These are phyloP conservation scores for Agonopterix arenella DNA, from an alignment of 2,888 invertebrate genomes.

Conservation along the genomic window DNA sequence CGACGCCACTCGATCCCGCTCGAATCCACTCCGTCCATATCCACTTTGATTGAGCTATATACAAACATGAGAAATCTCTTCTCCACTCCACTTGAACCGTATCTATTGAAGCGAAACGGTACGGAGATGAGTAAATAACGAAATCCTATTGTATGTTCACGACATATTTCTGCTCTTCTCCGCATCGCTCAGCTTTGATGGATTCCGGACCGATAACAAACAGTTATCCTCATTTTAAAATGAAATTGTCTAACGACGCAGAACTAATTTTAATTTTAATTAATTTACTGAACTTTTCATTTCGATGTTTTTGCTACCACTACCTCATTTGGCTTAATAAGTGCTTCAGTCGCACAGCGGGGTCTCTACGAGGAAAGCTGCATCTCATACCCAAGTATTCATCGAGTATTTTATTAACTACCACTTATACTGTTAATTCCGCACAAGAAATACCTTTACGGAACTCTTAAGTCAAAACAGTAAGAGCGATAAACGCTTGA, in stretches of 20 bases:
- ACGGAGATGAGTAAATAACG: not conserved
- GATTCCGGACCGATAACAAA: not conserved
- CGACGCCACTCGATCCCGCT: not conserved
- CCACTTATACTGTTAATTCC: constrained; percentile 1
- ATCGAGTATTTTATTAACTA: constrained; percentile 16
- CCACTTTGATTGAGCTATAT: too few species aligned
- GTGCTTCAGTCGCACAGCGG: constrained; percentile 30
- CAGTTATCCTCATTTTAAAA: not conserved
- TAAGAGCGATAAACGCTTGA: too few species aligned
- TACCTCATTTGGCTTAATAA: constrained; percentile 25
- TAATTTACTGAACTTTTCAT: not conserved
- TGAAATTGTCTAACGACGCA: not conserved
- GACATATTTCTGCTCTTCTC: too few species aligned
- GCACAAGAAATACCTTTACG: too few species aligned
- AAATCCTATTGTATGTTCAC: not conserved
- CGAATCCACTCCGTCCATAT: not conserved
- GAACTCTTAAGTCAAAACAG: too few species aligned
- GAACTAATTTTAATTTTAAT: not conserved
- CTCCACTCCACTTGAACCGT: too few species aligned
- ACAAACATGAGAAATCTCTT: too few species aligned
- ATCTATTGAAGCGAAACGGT: too few species aligned
- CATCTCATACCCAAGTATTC: constrained; percentile 5
- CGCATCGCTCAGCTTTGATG: too few species aligned
- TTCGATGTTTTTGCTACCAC: constrained; percentile 15
- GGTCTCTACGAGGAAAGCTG: constrained; percentile 16